Evolutionary conservation across 2,113 vertebrate genomes (phyloP).

Genomic region (Melospiza melodia): DNA sequence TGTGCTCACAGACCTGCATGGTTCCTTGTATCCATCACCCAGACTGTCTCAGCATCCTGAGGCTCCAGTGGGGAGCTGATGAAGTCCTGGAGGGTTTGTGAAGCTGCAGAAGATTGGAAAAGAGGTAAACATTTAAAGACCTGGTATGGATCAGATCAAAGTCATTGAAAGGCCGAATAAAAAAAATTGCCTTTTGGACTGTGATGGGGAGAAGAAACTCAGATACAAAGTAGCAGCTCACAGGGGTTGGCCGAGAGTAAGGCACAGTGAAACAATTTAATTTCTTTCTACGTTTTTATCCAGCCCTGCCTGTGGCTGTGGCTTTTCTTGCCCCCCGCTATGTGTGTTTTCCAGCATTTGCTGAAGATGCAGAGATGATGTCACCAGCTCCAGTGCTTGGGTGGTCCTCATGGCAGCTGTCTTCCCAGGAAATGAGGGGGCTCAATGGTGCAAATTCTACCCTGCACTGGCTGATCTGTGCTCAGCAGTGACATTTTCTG

Average conservation of each 20-base stretch:
- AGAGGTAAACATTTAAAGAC: neutral
- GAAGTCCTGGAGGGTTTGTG: neutral
- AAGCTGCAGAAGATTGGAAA: neutral
- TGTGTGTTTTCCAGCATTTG: neutral
- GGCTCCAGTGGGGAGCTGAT: neutral
- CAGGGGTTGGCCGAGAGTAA: neutral
- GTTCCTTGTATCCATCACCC: neutral
- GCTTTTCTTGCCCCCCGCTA: neutral
- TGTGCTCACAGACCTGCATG: neutral
- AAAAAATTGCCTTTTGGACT: neutral
- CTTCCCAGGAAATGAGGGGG: neutral
- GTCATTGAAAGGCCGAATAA: neutral
- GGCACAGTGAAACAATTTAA: neutral
- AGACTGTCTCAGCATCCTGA: neutral
- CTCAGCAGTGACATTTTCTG: neutral
- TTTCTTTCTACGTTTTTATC: neutral
- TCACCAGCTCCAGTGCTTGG: neutral
- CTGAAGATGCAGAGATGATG: neutral
- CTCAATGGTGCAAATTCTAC: neutral
- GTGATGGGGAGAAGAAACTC: neutral
- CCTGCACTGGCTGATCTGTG: neutral
- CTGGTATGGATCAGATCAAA: neutral
- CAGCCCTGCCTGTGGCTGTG: neutral
- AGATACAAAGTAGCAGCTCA: neutral
- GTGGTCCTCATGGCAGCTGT: neutral